Conservation (phyloP, 1,140 invertebrate genomes). For the Temnothorax longispinosus region DNA sequence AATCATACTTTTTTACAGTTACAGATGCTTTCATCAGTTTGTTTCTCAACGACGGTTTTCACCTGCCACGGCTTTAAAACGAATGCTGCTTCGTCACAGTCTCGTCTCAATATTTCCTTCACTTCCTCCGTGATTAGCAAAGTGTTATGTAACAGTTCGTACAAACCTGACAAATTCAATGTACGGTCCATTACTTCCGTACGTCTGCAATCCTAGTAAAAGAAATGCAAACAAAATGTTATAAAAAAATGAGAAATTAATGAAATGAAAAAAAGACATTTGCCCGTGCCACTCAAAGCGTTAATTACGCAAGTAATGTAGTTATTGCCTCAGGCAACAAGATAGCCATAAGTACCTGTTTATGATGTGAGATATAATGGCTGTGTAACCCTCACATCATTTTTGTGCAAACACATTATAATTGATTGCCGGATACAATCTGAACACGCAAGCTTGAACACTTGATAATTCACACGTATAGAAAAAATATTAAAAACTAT, state of each 20-base stretch:
- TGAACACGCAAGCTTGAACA: constrained; percentile 7
- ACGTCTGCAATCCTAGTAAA: constrained; percentile 53
- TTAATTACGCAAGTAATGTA: constrained; percentile 63
- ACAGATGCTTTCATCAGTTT: constrained; percentile 73
- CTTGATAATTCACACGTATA: background rate
- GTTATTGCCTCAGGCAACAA: background rate
- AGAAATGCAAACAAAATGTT: constrained; percentile 54
- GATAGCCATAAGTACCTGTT: constrained; percentile 30
- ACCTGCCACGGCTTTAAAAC: constrained; percentile 79
- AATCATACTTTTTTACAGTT: constrained; percentile 79
- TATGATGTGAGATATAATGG: background rate
- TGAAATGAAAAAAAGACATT: background rate
- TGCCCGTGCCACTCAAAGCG: constrained; percentile 67
- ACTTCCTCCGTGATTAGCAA: constrained; percentile 75
- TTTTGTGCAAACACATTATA: constrained; percentile 1
- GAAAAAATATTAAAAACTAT: constrained; percentile 37
- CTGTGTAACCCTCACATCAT: background rate
- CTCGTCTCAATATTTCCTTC: constrained; percentile 73
- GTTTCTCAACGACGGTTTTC: constrained; percentile 69
- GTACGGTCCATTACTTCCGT: constrained; percentile 28
- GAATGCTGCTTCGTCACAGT: constrained; percentile 81
- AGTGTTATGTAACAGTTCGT: constrained; percentile 72
- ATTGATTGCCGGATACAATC: background rate
- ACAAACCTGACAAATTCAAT: constrained; percentile 72
- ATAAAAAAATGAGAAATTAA: constrained; percentile 36